A percentile compares a stretch with the other conserved stretches of the same genome.
Conservation (phyloP, 2,113 vertebrate genomes). For the Sylvilagus bachmani region DNA sequence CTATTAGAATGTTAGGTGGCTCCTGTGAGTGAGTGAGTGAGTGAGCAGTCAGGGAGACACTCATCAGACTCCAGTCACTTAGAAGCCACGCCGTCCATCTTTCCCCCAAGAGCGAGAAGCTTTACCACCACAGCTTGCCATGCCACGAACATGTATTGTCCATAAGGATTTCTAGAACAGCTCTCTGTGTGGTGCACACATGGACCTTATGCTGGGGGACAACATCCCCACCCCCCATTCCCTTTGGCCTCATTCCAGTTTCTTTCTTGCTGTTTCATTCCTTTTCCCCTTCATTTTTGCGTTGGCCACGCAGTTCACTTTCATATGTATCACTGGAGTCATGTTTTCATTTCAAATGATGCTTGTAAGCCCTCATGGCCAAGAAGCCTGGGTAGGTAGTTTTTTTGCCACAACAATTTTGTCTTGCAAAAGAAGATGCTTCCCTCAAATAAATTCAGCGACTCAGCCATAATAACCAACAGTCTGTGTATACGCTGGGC, state of each 20-base stretch:
- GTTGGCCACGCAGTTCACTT: background rate
- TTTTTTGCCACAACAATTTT: background rate
- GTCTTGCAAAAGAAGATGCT: background rate
- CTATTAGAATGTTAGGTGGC: background rate
- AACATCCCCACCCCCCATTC: background rate
- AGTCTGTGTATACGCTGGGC: background rate
- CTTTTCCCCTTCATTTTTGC: background rate
- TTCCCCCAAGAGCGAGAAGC: background rate
- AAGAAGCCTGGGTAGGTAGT: background rate
- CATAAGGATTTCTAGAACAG: background rate
- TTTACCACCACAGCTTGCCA: background rate
- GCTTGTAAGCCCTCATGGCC: background rate
- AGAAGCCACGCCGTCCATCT: background rate
- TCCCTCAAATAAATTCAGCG: background rate
- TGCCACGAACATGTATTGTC: background rate
- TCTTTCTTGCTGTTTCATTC: background rate
- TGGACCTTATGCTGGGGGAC: background rate
- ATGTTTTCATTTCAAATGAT: conserved; percentile 18
- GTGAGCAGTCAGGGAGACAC: background rate
- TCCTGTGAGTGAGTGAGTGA: background rate
- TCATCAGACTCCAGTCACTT: background rate
- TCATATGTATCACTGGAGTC: no score
- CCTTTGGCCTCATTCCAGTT: background rate
- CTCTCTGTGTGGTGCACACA: background rate
- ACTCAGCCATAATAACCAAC: background rate